Conservation (phyloP, 2,888 invertebrate species). For the Chrysolina oricalcia region DNA sequence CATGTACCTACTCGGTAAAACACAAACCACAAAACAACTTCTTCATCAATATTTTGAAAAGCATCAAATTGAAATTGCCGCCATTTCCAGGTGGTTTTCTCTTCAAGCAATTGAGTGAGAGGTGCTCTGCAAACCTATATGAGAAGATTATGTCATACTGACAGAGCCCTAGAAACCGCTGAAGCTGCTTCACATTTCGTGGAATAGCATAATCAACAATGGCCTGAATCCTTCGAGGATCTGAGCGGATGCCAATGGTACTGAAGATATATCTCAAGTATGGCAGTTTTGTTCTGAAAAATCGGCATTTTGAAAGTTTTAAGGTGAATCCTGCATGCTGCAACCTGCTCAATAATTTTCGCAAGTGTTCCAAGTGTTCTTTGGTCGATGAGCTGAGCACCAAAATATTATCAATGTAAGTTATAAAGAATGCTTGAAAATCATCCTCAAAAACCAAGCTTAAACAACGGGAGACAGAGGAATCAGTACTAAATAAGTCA, state of each 20-base stretch:
- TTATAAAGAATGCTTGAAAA: constrained; percentile 35
- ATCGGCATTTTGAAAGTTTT: constrained; percentile 9
- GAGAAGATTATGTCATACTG: too few species aligned
- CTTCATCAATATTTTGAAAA: too few species aligned
- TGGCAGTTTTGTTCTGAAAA: constrained; percentile 19
- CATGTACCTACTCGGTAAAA: too few species aligned
- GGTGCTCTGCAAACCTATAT: too few species aligned
- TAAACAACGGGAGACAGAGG: constrained; percentile 43
- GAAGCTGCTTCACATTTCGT: too few species aligned
- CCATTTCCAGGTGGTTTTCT: too few species aligned
- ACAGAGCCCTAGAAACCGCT: too few species aligned
- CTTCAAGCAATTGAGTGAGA: too few species aligned
- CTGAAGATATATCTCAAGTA: constrained; percentile 54
- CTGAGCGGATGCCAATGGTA: constrained; percentile 47
- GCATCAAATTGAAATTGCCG: too few species aligned
- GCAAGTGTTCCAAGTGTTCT: constrained; percentile 41
- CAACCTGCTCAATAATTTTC: background rate
- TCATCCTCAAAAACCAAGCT: constrained; percentile 44
- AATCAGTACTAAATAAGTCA: constrained; percentile 41
- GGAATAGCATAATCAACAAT: constrained; percentile 26
- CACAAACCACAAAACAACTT: too few species aligned
- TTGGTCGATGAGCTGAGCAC: constrained; percentile 43
- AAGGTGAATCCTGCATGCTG: background rate
- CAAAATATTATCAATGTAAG: constrained; percentile 51
- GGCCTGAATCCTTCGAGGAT: constrained; percentile 47